phyloP scores from a whole-genome alignment of 23 tunicate species.

The Trididemnum clinides region DNA sequence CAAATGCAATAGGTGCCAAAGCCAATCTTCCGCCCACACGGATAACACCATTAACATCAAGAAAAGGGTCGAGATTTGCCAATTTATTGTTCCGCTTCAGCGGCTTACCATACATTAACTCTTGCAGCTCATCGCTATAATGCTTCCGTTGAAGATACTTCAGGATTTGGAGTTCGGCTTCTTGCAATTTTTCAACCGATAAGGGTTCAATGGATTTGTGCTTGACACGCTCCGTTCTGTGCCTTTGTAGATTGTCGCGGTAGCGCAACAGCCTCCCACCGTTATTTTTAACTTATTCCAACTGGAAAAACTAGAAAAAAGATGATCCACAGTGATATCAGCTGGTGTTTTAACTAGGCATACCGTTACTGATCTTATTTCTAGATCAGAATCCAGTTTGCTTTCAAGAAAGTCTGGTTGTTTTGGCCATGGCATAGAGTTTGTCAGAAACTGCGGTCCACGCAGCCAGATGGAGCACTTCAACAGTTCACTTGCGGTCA shows the following conservation, averaged over 20 bases:
- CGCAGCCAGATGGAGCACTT: too few relatives aligned
- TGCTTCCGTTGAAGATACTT: not conserved
- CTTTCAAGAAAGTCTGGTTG: too few relatives aligned
- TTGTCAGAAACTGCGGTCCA: too few relatives aligned
- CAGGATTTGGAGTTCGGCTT: not conserved
- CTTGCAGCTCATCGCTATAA: not conserved
- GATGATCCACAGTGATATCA: not conserved
- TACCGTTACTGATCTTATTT: conserved; percentile 18
- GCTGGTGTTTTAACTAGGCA: too few relatives aligned
- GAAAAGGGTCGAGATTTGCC: not conserved
- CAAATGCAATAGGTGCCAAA: not conserved
- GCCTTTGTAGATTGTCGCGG: not conserved
- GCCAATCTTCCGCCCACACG: not conserved
- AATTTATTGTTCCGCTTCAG: not conserved
- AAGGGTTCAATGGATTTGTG: not conserved
- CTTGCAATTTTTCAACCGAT: not conserved
- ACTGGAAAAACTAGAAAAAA: not conserved
- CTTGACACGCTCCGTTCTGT: not conserved
- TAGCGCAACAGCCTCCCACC: conserved; percentile 34
- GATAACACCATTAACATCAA: not conserved
- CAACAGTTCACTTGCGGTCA: conserved; percentile 9
- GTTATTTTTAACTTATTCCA: conserved; percentile 7
- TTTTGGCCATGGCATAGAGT: too few relatives aligned
- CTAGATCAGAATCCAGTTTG: conserved; percentile 12
- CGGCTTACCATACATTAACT: not conserved